Percentiles rank a stretch among this genome's conserved stretches.
Evolutionary conservation across 2,797 vertebrate genomes (phyloP).

Genomic region (Enteromius argenteus): DNA sequence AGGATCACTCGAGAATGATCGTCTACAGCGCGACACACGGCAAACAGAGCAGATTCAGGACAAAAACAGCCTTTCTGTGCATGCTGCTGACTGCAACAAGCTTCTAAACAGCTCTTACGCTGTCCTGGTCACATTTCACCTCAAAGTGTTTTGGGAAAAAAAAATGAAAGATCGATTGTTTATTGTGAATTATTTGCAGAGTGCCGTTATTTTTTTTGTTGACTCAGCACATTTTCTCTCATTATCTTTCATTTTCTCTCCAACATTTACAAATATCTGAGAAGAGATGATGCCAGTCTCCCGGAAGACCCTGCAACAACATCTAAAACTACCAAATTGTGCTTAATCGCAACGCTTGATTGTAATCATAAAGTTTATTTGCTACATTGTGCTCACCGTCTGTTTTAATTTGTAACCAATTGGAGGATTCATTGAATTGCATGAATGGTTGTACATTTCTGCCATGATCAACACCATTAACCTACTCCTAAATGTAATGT

Average conservation of each 20-base stretch:
- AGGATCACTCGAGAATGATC: slow-evolving; percentile 99
- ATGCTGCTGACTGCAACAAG: neutral
- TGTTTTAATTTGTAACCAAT: too few relatives aligned
- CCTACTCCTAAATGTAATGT: too few relatives aligned
- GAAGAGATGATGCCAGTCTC: too few relatives aligned
- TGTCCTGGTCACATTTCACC: slow-evolving; percentile 8
- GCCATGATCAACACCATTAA: too few relatives aligned
- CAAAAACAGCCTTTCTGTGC: neutral
- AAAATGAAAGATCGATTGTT: neutral
- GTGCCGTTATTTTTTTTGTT: neutral
- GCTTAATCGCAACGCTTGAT: too few relatives aligned
- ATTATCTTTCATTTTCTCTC: neutral
- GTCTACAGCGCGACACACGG: slow-evolving; percentile 78
- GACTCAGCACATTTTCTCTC: neutral
- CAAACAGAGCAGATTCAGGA: slow-evolving; percentile 25
- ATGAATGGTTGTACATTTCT: too few relatives aligned
- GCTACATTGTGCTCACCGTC: too few relatives aligned
- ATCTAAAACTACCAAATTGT: too few relatives aligned
- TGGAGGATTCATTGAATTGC: too few relatives aligned
- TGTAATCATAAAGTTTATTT: too few relatives aligned
- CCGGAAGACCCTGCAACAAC: too few relatives aligned
- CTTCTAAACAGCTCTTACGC: neutral
- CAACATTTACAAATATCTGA: too few relatives aligned
- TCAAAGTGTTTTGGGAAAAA: neutral
- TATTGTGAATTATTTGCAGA: neutral